Base-by-base conservation (phyloP, 2,888 invertebrate species). In the Trisateles emortualis region DNA sequence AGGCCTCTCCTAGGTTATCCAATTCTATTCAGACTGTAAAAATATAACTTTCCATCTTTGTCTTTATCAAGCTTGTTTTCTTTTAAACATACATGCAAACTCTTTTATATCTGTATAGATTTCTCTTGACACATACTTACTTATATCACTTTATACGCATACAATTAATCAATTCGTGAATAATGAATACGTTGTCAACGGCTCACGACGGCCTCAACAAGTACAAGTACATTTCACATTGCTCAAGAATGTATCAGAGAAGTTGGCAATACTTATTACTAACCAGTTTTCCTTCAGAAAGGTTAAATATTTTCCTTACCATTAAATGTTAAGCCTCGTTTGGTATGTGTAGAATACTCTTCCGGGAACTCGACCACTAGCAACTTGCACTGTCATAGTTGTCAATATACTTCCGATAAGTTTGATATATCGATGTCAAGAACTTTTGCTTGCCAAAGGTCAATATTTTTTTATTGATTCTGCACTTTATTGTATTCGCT, bases 341-440 rank as follows among this genome's bases (percentile, higher is more conserved):
- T n/a, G n/a, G n/a, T n/a, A n/a, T n/a, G n/a, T n/a, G n/a, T n/a
- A n/a, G n/a, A n/a, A n/a, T n/a, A n/a, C n/a, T n/a, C n/a, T n/a
- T 39, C 22, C 13, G 19, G 17, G 22, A 22, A 11, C 22, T 22
- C 22, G 11, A 22, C 24, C n/a, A n/a, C n/a, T n/a, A n/a, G n/a
- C n/a, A n/a, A 19, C 19, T 26, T 26, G 8, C 26, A 26, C 26
- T 4, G 47, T 54, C 54, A 14, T 22, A 13, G 46, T 52, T 56
- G 49, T 53, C 55, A 64, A 46, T 56, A 56, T 32, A 71, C 79
- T 85, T 86, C 86, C 86, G 83, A 76, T 73, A 53, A 55, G 54
- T 57, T 64, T 51, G 46, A 84, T 79, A 75, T 76, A 79, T 26
- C 16, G 24, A 48, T 84, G 84, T 83, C 84, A 86, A 85, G 83